phyloP scores from a whole-genome alignment of 2,113 vertebrate genomes.

The Aphelocoma coerulescens region DNA sequence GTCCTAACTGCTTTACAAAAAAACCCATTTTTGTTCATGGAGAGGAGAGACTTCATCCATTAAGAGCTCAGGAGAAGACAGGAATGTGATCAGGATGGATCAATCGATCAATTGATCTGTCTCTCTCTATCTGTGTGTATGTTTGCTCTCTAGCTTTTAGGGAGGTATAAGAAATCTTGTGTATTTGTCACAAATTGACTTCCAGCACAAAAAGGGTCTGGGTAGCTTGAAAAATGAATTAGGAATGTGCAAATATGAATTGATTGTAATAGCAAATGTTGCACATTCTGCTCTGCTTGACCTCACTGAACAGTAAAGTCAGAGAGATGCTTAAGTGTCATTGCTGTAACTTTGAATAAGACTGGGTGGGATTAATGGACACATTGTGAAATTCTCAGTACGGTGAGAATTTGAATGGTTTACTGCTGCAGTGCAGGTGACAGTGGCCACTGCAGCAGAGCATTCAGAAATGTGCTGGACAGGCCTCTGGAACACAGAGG shows the following conservation, averaged over 20 bases:
- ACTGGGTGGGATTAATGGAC: not conserved
- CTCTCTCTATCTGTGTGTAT: rapidly evolving
- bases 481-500: too few relatives aligned
- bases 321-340: not conserved
- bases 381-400: not conserved
- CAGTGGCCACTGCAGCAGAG: too few relatives aligned
- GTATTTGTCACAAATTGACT: not conserved
- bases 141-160: not conserved
- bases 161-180: not conserved
- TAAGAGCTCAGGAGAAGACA: not conserved
- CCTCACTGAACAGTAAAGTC: not conserved
- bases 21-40: not conserved
- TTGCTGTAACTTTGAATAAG: not conserved
- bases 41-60: not conserved
- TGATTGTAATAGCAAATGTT: not conserved
- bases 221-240: not conserved
- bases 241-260: not conserved
- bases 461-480: too few relatives aligned
- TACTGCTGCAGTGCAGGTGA: too few relatives aligned
- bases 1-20: not conserved
- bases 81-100: not conserved
- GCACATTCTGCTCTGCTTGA: not conserved
- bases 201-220: not conserved
- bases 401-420: not conserved
- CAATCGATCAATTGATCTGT: too few relatives aligned